A percentile compares a stretch with the other conserved stretches of the same genome.
These are phyloP conservation scores for Cheumatopsyche charites DNA, from an alignment of 1,140 invertebrate species.

Conservation along the genomic window DNA sequence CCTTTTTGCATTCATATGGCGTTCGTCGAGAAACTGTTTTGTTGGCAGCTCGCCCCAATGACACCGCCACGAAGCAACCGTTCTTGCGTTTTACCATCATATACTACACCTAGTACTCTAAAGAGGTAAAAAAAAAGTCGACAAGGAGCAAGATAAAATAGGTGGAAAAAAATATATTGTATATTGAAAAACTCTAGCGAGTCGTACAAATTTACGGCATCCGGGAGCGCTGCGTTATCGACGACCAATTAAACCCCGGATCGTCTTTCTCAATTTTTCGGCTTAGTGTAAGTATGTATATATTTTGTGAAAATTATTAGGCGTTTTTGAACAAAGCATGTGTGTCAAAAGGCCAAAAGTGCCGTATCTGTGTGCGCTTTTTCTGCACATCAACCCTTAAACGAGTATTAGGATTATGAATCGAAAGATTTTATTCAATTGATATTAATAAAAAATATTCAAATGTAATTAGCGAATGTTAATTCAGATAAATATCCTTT, in stretches of 20 bases:
- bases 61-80: neutral
- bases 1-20: conserved; percentile 15
- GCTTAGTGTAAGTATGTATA: too few species aligned
- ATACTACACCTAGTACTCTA: neutral
- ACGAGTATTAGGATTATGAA: too few species aligned
- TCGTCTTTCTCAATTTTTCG: too few species aligned
- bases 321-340: conserved; percentile 1
- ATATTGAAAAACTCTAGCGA: neutral
- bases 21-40: conserved; percentile 29
- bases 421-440: too few species aligned
- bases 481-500: too few species aligned
- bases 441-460: too few species aligned
- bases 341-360: conserved; percentile 21
- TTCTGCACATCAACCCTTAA: neutral
- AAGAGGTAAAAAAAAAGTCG: neutral
- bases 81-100: too few species aligned
- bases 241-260: conserved; percentile 5
- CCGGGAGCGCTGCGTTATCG: conserved; percentile 15
- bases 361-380: neutral
- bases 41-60: conserved; percentile 24
- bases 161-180: neutral
- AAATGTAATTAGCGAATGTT: too few species aligned
- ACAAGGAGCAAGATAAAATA: neutral
- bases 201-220: conserved; percentile 8
- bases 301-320: too few species aligned